phyloP scores from a whole-genome alignment of 2,113 vertebrate genomes.

The Centropristis striata region DNA sequence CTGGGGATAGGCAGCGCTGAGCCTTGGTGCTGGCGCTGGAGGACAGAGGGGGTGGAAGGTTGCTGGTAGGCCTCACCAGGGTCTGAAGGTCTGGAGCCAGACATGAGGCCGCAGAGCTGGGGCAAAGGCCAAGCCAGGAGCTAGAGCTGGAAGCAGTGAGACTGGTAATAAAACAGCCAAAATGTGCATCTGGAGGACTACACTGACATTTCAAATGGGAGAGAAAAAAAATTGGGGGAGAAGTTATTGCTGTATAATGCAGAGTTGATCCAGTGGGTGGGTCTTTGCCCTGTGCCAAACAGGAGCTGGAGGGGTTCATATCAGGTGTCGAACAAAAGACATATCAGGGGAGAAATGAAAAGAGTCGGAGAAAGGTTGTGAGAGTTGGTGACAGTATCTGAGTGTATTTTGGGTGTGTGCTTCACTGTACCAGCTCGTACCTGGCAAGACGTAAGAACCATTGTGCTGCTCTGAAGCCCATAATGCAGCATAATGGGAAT shows the following conservation, averaged over 20 bases:
- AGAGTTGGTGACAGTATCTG: slow-evolving; percentile 43
- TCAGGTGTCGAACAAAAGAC: slow-evolving; percentile 65
- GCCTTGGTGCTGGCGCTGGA: slow-evolving; percentile 18
- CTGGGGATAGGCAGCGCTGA: slow-evolving; percentile 40
- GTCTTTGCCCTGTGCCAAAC: slow-evolving; percentile 48
- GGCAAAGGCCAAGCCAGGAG: slow-evolving; percentile 25
- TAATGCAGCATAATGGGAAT: slow-evolving; percentile 62
- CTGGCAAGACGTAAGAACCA: slow-evolving; percentile 56
- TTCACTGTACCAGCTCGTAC: slow-evolving; percentile 61
- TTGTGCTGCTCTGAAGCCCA: slow-evolving; percentile 57
- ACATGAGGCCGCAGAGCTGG: slow-evolving; percentile 1
- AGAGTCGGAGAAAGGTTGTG: slow-evolving; percentile 41
- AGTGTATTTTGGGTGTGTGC: slow-evolving; percentile 67
- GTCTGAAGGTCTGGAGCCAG: slow-evolving; percentile 27
- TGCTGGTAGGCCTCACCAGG: slow-evolving; percentile 2
- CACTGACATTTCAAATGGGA: slow-evolving; percentile 1
- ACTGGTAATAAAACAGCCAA: slow-evolving; percentile 32
- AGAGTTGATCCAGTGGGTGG: slow-evolving; percentile 45
- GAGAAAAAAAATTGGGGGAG: slow-evolving; percentile 2
- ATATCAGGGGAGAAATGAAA: slow-evolving; percentile 54
- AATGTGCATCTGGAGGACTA: slow-evolving; percentile 13
- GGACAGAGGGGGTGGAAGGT: slow-evolving; percentile 18
- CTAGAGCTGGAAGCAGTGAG: slow-evolving; percentile 18
- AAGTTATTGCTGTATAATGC: slow-evolving; percentile 13
- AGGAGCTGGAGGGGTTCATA: slow-evolving; percentile 62